Percentiles rank a stretch among this genome's conserved stretches.
Evolutionary conservation across 2,888 invertebrate genomes (phyloP).

Genomic region (Meta bourneti): DNA sequence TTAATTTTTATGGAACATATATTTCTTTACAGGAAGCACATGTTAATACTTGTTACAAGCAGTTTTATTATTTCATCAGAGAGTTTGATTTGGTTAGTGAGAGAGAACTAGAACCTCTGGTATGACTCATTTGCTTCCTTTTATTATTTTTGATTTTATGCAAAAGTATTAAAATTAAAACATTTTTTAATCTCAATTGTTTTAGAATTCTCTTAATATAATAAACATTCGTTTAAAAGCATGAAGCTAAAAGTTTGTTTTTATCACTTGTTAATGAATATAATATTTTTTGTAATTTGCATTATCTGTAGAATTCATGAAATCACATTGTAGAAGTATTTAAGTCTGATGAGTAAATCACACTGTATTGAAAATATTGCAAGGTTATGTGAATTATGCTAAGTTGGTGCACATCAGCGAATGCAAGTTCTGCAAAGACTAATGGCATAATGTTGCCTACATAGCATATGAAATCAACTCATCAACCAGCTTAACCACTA

Average conservation of each 20-base stretch:
- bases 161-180: neutral
- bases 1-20: too few species aligned
- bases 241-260: neutral
- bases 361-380: too few species aligned
- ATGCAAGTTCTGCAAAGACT: too few species aligned
- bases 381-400: too few species aligned
- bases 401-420: too few species aligned
- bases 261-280: neutral
- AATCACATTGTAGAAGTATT: too few species aligned
- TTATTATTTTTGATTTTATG: neutral
- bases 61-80: constrained; percentile 94
- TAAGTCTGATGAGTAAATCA: too few species aligned
- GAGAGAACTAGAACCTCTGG: constrained; percentile 91
- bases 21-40: constrained; percentile 89
- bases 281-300: neutral
- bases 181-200: neutral
- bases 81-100: constrained; percentile 91
- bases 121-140: constrained; percentile 75
- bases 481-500: too few species aligned
- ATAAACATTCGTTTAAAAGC: neutral
- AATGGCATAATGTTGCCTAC: too few species aligned
- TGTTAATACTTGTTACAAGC: constrained; percentile 96
- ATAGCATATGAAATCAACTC: too few species aligned
- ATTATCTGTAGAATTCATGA: neutral
- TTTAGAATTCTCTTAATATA: neutral